Evolutionary conservation across 2,888 invertebrate genomes (phyloP).

Genomic region (Coronaproctus castanopsis): DNA sequence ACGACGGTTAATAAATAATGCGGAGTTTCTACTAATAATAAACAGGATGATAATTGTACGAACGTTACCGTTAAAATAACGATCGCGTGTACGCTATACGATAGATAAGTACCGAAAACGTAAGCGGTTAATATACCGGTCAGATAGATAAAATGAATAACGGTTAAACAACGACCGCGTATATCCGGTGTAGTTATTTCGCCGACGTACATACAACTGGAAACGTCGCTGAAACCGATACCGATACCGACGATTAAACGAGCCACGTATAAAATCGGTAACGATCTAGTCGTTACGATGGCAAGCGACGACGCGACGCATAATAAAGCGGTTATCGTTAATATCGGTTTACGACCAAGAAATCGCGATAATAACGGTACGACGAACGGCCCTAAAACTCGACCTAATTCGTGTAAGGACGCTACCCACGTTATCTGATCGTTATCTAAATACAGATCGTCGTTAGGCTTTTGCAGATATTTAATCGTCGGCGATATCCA

Average conservation of each 20-base stretch:
- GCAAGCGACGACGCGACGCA: background rate
- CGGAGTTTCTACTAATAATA: slow-evolving; percentile 18
- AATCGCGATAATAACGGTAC: background rate
- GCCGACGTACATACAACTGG: slow-evolving; percentile 17
- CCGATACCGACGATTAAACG: slow-evolving; percentile 18
- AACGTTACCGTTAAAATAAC: slow-evolving; percentile 15
- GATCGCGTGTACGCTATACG: slow-evolving; percentile 14
- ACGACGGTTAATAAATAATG: slow-evolving; percentile 17
- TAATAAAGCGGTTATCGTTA: background rate
- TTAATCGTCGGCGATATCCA: background rate
- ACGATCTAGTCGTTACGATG: background rate
- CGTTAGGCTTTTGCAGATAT: background rate
- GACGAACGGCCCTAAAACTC: slow-evolving; percentile 1
- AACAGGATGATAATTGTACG: slow-evolving; percentile 10
- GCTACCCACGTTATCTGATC: slow-evolving; percentile 4
- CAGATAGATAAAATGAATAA: slow-evolving; percentile 17
- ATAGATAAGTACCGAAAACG: slow-evolving; percentile 16
- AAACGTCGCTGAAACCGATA: slow-evolving; percentile 18
- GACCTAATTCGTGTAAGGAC: slow-evolving; percentile 3
- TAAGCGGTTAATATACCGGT: slow-evolving; percentile 18
- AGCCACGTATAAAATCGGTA: slow-evolving; percentile 13
- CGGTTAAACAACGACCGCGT: slow-evolving; percentile 17
- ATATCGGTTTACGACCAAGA: slow-evolving; percentile 1
- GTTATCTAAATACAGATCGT: background rate
- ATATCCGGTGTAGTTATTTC: slow-evolving; percentile 17